Percentiles rank a stretch among this genome's conserved stretches.
Conservation (phyloP, 2,113 vertebrate species). For the Stigmatopora argus region DNA sequence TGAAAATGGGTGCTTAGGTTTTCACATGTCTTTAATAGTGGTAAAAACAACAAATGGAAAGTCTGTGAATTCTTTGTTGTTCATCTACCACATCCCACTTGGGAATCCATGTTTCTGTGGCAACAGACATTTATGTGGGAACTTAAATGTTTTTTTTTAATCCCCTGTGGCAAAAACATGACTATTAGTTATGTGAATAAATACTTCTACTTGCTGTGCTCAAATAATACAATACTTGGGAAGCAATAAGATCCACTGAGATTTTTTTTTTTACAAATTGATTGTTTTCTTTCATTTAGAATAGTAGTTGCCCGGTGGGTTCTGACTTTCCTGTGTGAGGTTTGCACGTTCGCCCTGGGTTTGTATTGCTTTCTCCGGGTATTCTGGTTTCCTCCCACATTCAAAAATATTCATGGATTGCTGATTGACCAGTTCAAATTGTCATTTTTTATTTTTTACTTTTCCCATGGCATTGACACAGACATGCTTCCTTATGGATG, state of each 20-base stretch:
- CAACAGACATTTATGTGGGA: constrained; percentile 29
- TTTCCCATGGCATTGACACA: constrained; percentile 11
- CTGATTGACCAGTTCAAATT: too few species aligned
- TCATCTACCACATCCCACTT: constrained; percentile 6
- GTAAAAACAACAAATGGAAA: too few species aligned
- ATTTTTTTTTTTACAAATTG: constrained; percentile 1
- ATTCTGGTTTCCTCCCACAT: too few species aligned
- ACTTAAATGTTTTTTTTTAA: constrained; percentile 9
- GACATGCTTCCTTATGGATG: constrained; percentile 14
- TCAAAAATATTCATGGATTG: too few species aligned
- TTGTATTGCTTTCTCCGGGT: too few species aligned
- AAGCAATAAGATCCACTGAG: neutral
- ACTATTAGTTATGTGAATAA: neutral
- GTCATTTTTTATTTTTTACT: neutral
- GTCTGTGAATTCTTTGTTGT: constrained; percentile 19
- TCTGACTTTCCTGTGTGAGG: too few species aligned
- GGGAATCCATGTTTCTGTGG: constrained; percentile 51
- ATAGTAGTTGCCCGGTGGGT: too few species aligned
- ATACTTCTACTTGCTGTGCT: constrained; percentile 5
- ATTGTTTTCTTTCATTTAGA: too few species aligned
- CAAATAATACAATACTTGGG: constrained; percentile 1
- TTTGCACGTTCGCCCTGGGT: too few species aligned
- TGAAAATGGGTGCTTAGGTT: constrained; percentile 15
- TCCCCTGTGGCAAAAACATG: neutral
- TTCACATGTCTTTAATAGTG: too few species aligned